These are phyloP conservation scores for Campoletis sonorensis DNA, from an alignment of 1,140 invertebrate genomes.

Conservation along the genomic window DNA sequence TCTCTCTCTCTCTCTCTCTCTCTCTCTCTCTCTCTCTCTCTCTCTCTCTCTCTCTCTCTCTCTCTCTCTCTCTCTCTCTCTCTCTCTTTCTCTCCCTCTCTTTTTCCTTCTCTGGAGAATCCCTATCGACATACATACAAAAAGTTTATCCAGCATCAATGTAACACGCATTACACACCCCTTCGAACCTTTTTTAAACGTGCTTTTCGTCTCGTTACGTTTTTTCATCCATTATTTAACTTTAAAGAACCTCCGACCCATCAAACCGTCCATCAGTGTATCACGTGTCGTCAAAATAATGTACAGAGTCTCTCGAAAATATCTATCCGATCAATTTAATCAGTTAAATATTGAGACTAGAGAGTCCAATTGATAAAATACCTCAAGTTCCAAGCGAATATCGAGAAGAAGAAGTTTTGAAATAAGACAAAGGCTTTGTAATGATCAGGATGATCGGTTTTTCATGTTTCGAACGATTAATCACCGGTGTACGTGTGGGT, in stretches of 20 bases:
- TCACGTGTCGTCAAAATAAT: too few species aligned
- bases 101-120: not conserved
- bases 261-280: too few species aligned
- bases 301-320: too few species aligned
- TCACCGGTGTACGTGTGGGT: slow-evolving; percentile 58
- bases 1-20: slow-evolving; percentile 65
- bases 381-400: not conserved
- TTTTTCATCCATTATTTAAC: not conserved
- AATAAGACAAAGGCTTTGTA: slow-evolving; percentile 66
- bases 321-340: too few species aligned
- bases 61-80: not conserved
- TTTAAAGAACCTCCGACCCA: not conserved
- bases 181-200: not conserved
- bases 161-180: not conserved
- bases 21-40: slow-evolving; percentile 38
- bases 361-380: not conserved
- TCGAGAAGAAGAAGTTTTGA: slow-evolving; percentile 51
- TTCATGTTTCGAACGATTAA: slow-evolving; percentile 77
- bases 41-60: too few species aligned
- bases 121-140: not conserved
- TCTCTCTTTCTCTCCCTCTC: slow-evolving; percentile 66
- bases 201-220: not conserved
- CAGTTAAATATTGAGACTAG: too few species aligned
- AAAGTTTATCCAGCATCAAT: not conserved
- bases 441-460: slow-evolving; percentile 65